phyloP scores from a whole-genome alignment of 2,113 vertebrate species.

The Columba livia region DNA sequence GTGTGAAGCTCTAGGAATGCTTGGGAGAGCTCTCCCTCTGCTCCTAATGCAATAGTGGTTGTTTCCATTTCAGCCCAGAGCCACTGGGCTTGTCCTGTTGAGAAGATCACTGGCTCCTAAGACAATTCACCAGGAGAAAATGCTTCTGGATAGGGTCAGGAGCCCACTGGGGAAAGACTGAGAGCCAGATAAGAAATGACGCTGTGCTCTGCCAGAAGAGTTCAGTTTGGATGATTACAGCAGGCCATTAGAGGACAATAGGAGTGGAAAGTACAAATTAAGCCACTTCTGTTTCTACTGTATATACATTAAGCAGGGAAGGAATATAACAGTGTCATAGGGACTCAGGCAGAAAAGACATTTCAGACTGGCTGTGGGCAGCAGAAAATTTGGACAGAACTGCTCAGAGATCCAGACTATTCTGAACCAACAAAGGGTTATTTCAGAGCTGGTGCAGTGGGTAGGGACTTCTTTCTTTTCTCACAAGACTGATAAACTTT shows the following conservation, averaged over 20 bases:
- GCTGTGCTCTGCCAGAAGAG: background rate
- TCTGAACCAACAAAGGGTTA: background rate
- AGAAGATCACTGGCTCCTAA: background rate
- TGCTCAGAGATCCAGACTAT: background rate
- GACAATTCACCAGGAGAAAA: background rate
- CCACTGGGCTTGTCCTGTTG: background rate
- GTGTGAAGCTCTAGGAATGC: background rate
- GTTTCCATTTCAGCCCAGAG: background rate
- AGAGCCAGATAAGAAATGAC: background rate
- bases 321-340: background rate
- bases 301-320: background rate
- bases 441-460: background rate
- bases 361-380: background rate
- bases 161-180: background rate
- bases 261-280: background rate
- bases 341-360: background rate
- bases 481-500: background rate
- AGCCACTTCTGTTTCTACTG: background rate
- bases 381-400: background rate
- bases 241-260: background rate
- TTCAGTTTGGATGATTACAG: conserved; percentile 3
- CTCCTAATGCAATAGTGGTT: background rate
- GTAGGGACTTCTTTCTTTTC: background rate
- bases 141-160: background rate
- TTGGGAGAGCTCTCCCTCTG: background rate